Percentiles rank a stretch among this genome's conserved stretches.
phyloP scores from a whole-genome alignment of 2,797 vertebrate genomes.

The Sciaenops ocellatus region DNA sequence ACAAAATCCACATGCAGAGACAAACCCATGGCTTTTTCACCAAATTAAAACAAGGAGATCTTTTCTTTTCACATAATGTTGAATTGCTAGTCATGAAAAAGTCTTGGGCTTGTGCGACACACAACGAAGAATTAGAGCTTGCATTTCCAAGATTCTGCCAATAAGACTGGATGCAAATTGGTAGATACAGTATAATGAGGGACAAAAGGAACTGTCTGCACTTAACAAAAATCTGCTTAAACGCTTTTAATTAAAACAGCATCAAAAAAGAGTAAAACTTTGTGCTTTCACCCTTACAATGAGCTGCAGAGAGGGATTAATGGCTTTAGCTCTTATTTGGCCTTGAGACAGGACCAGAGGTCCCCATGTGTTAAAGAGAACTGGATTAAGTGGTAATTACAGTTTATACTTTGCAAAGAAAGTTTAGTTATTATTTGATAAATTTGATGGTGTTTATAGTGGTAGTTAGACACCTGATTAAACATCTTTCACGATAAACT shows the following conservation, averaged over 20 bases:
- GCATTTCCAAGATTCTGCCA: conserved; percentile 32
- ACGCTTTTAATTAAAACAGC: conserved; percentile 62
- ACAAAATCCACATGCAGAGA: conserved; percentile 66
- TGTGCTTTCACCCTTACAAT: background rate
- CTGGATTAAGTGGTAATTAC: background rate
- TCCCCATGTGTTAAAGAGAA: background rate
- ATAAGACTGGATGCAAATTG: conserved; percentile 37
- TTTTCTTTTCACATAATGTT: conserved; percentile 31
- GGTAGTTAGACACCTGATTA: background rate
- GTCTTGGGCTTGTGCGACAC: conserved; percentile 56
- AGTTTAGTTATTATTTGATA: background rate
- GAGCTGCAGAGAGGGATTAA: conserved; percentile 11
- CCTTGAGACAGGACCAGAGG: conserved; percentile 4
- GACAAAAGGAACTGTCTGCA: conserved; percentile 41
- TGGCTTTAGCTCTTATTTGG: background rate
- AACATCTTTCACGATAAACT: background rate
- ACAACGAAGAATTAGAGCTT: conserved; percentile 42
- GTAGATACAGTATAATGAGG: conserved; percentile 21
- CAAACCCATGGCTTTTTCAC: conserved; percentile 62
- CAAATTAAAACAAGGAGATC: background rate
- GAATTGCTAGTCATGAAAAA: conserved; percentile 46
- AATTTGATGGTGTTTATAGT: background rate
- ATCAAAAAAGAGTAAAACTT: conserved; percentile 40
- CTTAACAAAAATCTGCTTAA: conserved; percentile 35
- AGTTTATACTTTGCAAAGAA: background rate